These are phyloP conservation scores for Poicephalus gulielmi DNA, from an alignment of 2,113 vertebrate genomes.

Conservation along the genomic window DNA sequence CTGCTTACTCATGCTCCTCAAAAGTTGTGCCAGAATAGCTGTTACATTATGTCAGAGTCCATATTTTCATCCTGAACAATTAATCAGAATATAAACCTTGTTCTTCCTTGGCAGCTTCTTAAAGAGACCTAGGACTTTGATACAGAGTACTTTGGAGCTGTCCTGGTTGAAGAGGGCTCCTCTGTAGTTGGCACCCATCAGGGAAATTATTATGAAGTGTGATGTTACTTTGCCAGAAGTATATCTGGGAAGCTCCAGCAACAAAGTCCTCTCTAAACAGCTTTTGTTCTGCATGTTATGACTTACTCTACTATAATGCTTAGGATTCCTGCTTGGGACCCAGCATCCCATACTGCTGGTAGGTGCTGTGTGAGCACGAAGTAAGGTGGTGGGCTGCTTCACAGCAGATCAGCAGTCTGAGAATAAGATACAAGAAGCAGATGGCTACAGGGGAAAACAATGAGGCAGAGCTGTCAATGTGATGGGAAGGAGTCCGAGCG, in stretches of 20 bases:
- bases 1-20: constrained; percentile 68
- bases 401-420: constrained; percentile 23
- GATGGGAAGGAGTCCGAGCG: not conserved
- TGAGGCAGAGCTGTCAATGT: constrained; percentile 43
- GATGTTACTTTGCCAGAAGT: not conserved
- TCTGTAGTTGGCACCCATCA: not conserved
- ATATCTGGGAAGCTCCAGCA: not conserved
- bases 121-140: not conserved
- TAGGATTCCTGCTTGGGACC: not conserved
- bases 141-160: not conserved
- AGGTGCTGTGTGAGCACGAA: constrained; percentile 5
- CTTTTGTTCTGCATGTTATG: not conserved
- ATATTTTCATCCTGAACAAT: constrained; percentile 39
- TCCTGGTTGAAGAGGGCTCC: not conserved
- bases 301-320: not conserved
- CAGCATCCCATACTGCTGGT: not conserved
- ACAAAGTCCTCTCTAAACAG: not conserved
- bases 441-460: constrained; percentile 41
- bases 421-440: constrained; percentile 27
- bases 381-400: constrained; percentile 23
- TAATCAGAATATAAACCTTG: constrained; percentile 50
- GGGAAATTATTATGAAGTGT: not conserved
- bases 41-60: constrained; percentile 60
- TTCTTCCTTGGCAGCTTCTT: not conserved
- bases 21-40: constrained; percentile 67